Evolutionary conservation across 2,113 vertebrate species (phyloP), one percentile per base, ranked within the genome.

Genomic region (Phycodurus eques): DNA sequence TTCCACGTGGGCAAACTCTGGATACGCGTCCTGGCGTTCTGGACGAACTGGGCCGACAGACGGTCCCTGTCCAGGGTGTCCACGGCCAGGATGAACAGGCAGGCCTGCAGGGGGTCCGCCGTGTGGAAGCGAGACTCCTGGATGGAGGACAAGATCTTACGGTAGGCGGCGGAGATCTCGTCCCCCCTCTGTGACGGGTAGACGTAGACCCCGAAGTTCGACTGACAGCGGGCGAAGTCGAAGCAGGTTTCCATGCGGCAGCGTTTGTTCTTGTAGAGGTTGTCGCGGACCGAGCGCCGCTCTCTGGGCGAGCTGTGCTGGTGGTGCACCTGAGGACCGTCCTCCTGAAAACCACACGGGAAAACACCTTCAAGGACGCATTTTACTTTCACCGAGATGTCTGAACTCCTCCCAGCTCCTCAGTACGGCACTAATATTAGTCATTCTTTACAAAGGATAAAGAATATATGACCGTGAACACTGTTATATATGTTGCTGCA

Each of bases 191-290:
- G 89, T 0, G 88, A 80, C 0, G 93, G 93, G 84, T 94, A 94
- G 73, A 93, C 66, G 72, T 93, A 94, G 35, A 94, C 85, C 75
- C 80, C 77, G 72, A 94, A 94, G 75, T 91, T 90, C 0, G 63
- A 76, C 79, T 92, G 90, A 73, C 93, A 94, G 68, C 90, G 93
- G 31, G 80, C 61, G 31, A 91, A 91, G 85, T 94, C 92, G 12
- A 94, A 94, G 81, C 93, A 94, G 35, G 92, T 94, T 75, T 93
- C 92, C 93, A 94, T 94, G 73, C 93, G 92, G 82, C 93, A 94
- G 68, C 92, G 90, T 15, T 85, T 88, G 88, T 90, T 93, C 82
- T 86, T 92, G 88, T 90, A 93, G 81, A 93, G 89, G 87, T 91
- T 91, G 82, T 90, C 91, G 8, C 90, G 90, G 66, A 94, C 89